Conservation (phyloP, 1,140 invertebrate species). For the Hylaeus anthracinus region DNA sequence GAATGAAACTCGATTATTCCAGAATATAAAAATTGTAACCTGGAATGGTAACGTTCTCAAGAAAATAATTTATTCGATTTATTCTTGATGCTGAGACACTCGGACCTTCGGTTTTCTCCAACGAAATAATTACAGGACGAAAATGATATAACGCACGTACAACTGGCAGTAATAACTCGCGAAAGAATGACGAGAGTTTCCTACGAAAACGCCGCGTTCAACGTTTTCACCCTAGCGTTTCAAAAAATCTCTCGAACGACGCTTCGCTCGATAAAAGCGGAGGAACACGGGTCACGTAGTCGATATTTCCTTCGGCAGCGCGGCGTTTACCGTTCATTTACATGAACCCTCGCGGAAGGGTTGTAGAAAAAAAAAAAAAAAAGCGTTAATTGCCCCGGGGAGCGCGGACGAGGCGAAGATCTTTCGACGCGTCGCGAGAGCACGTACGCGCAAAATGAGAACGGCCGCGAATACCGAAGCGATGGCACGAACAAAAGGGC, state of each 20-base stretch:
- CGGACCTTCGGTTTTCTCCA: too few relatives aligned
- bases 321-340: constrained; percentile 43
- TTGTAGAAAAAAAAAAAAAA: background rate
- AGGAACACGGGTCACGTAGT: background rate
- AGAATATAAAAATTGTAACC: too few relatives aligned
- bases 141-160: background rate
- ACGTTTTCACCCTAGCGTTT: background rate
- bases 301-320: constrained; percentile 14
- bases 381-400: constrained; percentile 34
- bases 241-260: background rate
- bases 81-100: too few relatives aligned
- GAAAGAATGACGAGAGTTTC: too few relatives aligned
- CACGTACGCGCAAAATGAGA: constrained; percentile 46
- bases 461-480: constrained; percentile 33
- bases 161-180: background rate
- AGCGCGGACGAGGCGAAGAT: constrained; percentile 22
- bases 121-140: too few relatives aligned
- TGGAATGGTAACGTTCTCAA: too few relatives aligned
- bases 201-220: too few relatives aligned
- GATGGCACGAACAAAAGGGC: constrained; percentile 56
- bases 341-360: constrained; percentile 33
- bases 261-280: background rate
- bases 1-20: too few relatives aligned
- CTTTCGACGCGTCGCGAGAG: constrained; percentile 35
- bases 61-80: too few relatives aligned